Evolutionary conservation across 2,113 vertebrate species (phyloP).

Genomic region (Sturnus vulgaris): DNA sequence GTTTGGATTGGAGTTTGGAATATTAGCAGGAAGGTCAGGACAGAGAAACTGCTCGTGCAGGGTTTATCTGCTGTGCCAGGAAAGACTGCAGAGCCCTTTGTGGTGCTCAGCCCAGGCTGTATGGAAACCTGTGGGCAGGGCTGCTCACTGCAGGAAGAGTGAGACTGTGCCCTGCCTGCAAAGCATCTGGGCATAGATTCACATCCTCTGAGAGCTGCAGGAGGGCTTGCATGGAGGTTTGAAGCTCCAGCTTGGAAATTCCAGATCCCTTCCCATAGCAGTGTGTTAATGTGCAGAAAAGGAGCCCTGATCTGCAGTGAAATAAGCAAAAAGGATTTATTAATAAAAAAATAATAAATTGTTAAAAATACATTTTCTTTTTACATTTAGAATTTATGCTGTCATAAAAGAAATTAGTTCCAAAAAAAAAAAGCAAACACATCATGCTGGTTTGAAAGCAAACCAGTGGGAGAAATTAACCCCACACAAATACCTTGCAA

Average conservation of each 20-base stretch:
- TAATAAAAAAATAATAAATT: not conserved
- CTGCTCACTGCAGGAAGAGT: not conserved
- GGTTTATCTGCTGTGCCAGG: not conserved
- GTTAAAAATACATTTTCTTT: not conserved
- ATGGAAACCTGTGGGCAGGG: not conserved
- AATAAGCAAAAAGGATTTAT: not conserved
- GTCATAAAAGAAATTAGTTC: not conserved
- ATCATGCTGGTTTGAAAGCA: not conserved
- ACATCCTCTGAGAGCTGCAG: not conserved
- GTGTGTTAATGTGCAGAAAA: not conserved
- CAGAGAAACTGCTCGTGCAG: not conserved
- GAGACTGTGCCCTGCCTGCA: not conserved
- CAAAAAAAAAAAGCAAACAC: not conserved
- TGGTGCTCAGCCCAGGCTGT: not conserved
- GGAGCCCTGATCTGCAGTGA: not conserved
- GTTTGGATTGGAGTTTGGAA: not conserved
- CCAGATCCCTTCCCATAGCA: not conserved
- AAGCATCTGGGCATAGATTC: not conserved
- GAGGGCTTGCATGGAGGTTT: not conserved
- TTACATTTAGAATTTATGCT: not conserved
- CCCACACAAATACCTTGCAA: not conserved
- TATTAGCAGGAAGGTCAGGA: not conserved
- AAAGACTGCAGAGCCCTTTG: not conserved
- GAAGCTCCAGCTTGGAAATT: not conserved
- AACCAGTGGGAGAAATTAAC: not conserved